Evolutionary conservation across 1,140 invertebrate genomes (phyloP).

Genomic region (Brachionus manjavacas): DNA sequence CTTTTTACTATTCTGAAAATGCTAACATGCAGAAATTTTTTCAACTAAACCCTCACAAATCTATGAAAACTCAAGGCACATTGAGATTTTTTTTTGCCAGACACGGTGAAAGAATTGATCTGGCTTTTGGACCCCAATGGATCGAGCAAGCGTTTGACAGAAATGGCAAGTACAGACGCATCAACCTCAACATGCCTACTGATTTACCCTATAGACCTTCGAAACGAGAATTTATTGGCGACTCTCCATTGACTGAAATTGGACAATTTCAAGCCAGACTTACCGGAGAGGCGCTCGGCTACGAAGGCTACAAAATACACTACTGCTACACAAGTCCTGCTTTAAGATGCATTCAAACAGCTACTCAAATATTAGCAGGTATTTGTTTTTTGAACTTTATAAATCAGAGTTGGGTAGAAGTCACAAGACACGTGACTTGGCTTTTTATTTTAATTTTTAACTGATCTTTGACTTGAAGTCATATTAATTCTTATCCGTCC

Average conservation of each 20-base stretch:
- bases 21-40: not conserved
- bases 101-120: constrained; percentile 43
- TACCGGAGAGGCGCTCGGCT: not conserved
- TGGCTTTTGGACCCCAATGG: constrained; percentile 38
- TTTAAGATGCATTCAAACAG: constrained; percentile 42
- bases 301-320: not conserved
- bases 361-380: constrained; percentile 34
- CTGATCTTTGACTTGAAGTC: no score
- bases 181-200: constrained; percentile 27
- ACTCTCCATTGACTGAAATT: constrained; percentile 40
- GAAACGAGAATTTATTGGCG: constrained; percentile 53
- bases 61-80: not conserved
- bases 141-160: constrained; percentile 29
- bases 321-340: constrained; percentile 41
- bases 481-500: no score
- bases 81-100: constrained; percentile 54
- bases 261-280: constrained; percentile 12
- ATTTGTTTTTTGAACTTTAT: no score
- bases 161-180: constrained; percentile 11
- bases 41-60: not conserved
- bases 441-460: no score
- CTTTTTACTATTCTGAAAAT: constrained; percentile 33
- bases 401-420: no score
- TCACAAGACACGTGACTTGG: no score
- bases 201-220: not conserved